These are phyloP conservation scores for Clarias fuscus DNA, from an alignment of 2,797 vertebrate genomes.

Conservation along the genomic window DNA sequence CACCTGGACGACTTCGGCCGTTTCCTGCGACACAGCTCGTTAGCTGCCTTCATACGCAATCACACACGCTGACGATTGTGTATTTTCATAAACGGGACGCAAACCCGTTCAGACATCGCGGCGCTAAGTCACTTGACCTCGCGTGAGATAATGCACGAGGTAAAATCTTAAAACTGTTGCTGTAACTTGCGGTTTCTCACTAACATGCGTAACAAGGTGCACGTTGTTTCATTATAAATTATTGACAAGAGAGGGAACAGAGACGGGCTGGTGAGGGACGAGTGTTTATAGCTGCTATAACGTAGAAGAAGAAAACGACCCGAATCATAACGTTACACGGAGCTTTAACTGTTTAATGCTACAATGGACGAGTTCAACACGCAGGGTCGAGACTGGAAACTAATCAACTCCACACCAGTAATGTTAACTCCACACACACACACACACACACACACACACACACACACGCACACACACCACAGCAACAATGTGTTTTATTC, in stretches of 20 bases:
- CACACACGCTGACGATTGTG: slow-evolving; percentile 35
- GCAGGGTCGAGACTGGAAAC: background rate
- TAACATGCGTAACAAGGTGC: background rate
- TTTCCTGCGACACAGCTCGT: slow-evolving; percentile 63
- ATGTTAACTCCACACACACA: too few species aligned
- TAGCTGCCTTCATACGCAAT: slow-evolving; percentile 43
- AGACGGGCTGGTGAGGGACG: background rate
- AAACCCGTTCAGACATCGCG: slow-evolving; percentile 34
- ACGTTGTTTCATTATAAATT: background rate
- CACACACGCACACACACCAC: too few species aligned
- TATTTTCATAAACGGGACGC: slow-evolving; percentile 3
- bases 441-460: too few species aligned
- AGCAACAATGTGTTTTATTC: too few species aligned
- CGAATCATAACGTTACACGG: background rate
- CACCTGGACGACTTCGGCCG: slow-evolving; percentile 69
- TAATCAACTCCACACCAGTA: background rate
- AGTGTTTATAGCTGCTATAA: background rate
- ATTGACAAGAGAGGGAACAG: background rate
- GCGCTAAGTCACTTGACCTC: background rate
- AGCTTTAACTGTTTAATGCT: background rate
- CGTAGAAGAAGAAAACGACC: background rate
- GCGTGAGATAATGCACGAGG: background rate
- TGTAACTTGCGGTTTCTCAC: background rate
- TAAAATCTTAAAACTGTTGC: background rate
- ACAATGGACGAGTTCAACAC: background rate